phyloP scores from a whole-genome alignment of 2,797 vertebrate genomes.

The Diplodus puntazzo region DNA sequence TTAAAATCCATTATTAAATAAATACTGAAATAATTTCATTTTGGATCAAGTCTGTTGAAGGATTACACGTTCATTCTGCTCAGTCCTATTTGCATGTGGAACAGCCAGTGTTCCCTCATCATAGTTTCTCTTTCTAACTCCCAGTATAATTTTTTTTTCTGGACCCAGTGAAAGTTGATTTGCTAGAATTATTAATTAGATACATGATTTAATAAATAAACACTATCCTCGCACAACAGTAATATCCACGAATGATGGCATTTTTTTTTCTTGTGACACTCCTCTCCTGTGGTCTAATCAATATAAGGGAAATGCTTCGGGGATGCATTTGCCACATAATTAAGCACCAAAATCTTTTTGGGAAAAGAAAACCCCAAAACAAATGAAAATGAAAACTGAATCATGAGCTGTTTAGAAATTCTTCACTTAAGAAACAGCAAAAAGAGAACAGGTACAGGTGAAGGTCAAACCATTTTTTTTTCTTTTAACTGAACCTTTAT shows the following conservation, averaged over 20 bases:
- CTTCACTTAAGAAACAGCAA: constrained; percentile 15
- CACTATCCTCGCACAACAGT: background rate
- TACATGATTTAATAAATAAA: constrained; percentile 5
- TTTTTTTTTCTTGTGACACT: background rate
- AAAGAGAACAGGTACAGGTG: constrained; percentile 13
- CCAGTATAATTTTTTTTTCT: background rate
- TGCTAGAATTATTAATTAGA: background rate
- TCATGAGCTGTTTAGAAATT: background rate
- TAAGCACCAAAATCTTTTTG: constrained; percentile 11
- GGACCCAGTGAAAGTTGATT: constrained; percentile 9
- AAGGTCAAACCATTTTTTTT: background rate
- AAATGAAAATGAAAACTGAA: constrained; percentile 22
- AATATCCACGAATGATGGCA: background rate
- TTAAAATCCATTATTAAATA: constrained; percentile 74
- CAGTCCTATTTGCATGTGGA: constrained; percentile 26
- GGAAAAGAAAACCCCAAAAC: constrained; percentile 9
- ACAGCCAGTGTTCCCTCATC: constrained; percentile 22
- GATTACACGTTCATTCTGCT: constrained; percentile 52
- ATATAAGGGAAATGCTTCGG: background rate
- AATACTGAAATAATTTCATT: constrained; percentile 70
- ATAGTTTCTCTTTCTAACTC: constrained; percentile 1
- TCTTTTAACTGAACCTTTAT: background rate
- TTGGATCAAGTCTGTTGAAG: constrained; percentile 58
- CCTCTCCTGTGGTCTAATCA: background rate
- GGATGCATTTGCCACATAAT: background rate